Evolutionary conservation across 2,113 vertebrate species (phyloP).

Genomic region (Pseudopipra pipra): DNA sequence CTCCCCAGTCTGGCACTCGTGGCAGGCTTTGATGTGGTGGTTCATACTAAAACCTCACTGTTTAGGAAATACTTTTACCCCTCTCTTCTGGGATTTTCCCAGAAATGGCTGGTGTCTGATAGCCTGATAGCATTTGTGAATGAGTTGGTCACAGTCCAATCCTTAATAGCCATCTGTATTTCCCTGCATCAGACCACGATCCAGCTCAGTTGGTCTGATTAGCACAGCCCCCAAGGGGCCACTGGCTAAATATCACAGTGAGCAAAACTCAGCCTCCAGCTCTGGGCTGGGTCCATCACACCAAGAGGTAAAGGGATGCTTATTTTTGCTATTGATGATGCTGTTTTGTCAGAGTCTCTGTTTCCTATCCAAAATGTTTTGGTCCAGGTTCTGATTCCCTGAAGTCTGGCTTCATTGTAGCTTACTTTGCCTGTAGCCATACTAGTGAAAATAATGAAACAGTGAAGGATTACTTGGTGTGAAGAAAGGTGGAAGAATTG

Average conservation of each 20-base stretch:
- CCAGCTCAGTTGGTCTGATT: constrained; percentile 22
- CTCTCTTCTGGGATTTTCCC: background rate
- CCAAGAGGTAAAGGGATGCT: background rate
- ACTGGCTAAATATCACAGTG: constrained; percentile 21
- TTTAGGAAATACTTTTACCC: background rate
- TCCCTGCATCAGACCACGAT: background rate
- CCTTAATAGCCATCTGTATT: constrained; percentile 55
- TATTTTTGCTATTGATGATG: background rate
- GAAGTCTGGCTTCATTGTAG: background rate
- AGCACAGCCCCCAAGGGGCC: constrained; percentile 6
- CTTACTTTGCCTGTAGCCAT: background rate
- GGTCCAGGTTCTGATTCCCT: background rate
- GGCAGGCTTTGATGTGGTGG: background rate
- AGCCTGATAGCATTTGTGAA: constrained; percentile 29
- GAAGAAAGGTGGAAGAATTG: constrained; percentile 19
- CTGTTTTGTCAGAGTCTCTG: background rate
- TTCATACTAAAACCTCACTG: background rate
- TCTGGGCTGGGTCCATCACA: background rate
- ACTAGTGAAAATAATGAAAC: background rate
- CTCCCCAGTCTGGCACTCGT: accelerated
- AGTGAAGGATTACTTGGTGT: background rate
- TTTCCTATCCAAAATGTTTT: background rate
- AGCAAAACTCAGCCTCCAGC: background rate
- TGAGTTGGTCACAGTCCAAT: constrained; percentile 39
- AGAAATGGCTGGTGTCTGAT: background rate